Evolutionary conservation across 2,113 vertebrate species (phyloP).

Genomic region (Acinonyx jubatus): DNA sequence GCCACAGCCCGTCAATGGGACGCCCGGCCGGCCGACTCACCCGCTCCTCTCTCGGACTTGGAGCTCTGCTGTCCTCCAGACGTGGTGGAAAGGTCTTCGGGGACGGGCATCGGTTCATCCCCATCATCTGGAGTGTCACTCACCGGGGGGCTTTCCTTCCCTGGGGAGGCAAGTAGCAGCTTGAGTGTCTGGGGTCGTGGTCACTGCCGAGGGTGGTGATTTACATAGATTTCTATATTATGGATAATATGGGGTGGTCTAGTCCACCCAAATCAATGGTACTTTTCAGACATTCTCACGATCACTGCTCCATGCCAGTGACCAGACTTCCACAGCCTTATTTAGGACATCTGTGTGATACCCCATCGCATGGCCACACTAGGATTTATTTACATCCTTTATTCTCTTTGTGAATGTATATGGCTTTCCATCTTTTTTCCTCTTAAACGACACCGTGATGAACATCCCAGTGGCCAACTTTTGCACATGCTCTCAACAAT

Average conservation of each 20-base stretch:
- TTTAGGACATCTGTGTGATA: neutral
- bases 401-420: neutral
- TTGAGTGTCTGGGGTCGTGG: neutral
- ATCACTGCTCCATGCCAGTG: too few species aligned
- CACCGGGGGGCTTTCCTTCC: slow-evolving; percentile 92
- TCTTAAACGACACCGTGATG: neutral
- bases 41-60: slow-evolving; percentile 90
- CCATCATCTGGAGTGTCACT: slow-evolving; percentile 93
- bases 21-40: slow-evolving; percentile 81
- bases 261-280: neutral
- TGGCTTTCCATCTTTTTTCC: neutral
- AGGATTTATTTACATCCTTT: neutral
- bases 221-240: accelerated
- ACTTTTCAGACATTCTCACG: neutral
- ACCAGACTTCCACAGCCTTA: neutral
- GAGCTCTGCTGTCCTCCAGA: slow-evolving; percentile 91
- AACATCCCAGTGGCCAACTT: neutral
- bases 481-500: too few species aligned
- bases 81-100: slow-evolving; percentile 96
- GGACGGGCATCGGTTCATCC: slow-evolving; percentile 98
- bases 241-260: accelerated
- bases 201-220: neutral
- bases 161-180: slow-evolving; percentile 81
- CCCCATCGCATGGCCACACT: accelerated
- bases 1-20: accelerated